A percentile compares a stretch with the other conserved stretches of the same genome.
phyloP scores from a whole-genome alignment of 2,888 invertebrate species.

The Drosophila setosimentum region DNA sequence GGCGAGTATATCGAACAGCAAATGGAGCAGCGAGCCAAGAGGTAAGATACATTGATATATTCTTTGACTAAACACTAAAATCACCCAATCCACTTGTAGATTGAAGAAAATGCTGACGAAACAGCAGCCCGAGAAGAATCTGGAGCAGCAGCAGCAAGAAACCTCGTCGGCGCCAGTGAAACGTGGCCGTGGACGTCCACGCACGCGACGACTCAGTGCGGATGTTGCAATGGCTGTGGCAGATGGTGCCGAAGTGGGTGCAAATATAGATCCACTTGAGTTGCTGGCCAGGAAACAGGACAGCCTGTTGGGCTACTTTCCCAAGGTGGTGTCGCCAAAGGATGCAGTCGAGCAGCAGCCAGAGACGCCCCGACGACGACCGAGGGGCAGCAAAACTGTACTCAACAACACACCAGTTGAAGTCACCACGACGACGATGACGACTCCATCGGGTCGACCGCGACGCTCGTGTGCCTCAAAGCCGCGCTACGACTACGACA shows the following conservation, averaged over 20 bases:
- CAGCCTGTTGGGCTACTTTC: constrained; percentile 88
- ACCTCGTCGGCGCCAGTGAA: constrained; percentile 51
- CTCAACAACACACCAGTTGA: constrained; percentile 11
- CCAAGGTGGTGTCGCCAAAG: constrained; percentile 84
- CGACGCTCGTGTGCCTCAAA: constrained; percentile 82
- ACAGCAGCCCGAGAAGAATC: constrained; percentile 24
- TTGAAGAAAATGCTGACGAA: constrained; percentile 82
- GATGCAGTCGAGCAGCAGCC: constrained; percentile 25
- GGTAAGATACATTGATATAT: constrained; percentile 61
- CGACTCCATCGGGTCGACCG: constrained; percentile 74
- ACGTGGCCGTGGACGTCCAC: constrained; percentile 55
- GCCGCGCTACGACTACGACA: constrained; percentile 82
- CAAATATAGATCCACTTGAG: constrained; percentile 85
- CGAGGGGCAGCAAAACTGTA: constrained; percentile 28
- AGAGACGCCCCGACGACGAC: constrained; percentile 53
- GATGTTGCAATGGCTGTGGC: constrained; percentile 56
- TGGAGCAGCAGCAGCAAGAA: constrained; percentile 5
- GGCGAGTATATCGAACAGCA: constrained; percentile 87
- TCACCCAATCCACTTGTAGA: constrained; percentile 49
- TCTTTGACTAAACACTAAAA: background rate
- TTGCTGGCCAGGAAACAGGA: constrained; percentile 87
- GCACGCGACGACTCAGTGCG: constrained; percentile 61
- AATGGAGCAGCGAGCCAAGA: constrained; percentile 88
- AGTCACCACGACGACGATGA: constrained; percentile 6
- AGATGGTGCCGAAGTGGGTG: constrained; percentile 36